phyloP scores from a whole-genome alignment of 64 coral and sea anemone species.

The Dendronephthya gigantea region DNA sequence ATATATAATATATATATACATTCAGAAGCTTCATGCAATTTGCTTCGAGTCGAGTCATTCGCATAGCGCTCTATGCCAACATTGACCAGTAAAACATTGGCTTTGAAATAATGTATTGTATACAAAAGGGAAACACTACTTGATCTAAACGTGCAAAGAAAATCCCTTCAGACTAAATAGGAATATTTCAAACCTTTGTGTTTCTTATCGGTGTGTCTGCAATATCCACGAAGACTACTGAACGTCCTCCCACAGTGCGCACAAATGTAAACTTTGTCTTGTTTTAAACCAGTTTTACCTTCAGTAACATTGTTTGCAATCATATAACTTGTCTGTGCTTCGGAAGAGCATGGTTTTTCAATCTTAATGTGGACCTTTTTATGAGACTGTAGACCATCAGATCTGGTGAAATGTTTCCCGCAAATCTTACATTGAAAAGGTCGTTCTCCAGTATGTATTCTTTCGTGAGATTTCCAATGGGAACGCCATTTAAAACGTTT shows the following conservation, averaged over 20 bases:
- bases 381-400: background rate
- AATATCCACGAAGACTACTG: background rate
- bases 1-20: too few relatives aligned
- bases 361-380: background rate
- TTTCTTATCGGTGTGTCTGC: background rate
- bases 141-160: background rate
- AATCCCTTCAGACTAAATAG: background rate
- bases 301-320: too few relatives aligned
- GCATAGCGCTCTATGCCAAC: too few relatives aligned
- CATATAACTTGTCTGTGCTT: too few relatives aligned
- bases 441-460: background rate
- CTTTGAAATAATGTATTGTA: too few relatives aligned
- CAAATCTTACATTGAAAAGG: background rate
- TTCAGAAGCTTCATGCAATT: too few relatives aligned
- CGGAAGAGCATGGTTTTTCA: background rate
- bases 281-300: background rate
- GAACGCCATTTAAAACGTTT: constrained; percentile 1
- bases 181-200: background rate
- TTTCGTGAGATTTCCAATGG: background rate
- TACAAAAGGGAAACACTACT: too few relatives aligned
- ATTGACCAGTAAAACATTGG: too few relatives aligned
- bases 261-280: background rate
- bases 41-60: too few relatives aligned
- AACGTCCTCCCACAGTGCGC: background rate
- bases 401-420: background rate